phyloP scores from a whole-genome alignment of 1,140 invertebrate genomes.

The Reticulitermes speratus region DNA sequence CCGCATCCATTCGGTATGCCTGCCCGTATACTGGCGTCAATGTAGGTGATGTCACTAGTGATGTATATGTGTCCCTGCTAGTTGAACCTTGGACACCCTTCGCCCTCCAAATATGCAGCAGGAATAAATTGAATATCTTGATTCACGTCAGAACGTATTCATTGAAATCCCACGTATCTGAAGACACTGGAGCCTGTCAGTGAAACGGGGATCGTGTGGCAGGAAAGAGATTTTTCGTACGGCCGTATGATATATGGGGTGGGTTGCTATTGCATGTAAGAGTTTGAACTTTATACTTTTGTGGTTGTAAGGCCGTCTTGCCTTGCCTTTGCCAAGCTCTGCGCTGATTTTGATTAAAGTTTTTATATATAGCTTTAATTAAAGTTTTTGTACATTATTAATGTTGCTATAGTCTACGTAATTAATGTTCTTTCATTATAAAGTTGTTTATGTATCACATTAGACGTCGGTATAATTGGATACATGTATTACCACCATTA shows the following conservation, averaged over 20 bases:
- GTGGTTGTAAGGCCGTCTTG: background rate
- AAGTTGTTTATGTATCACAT: background rate
- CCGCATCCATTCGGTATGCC: too few relatives aligned
- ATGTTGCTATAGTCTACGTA: background rate
- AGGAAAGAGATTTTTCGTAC: background rate
- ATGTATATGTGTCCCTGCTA: too few relatives aligned
- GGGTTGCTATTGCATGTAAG: background rate
- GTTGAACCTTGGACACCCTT: too few relatives aligned
- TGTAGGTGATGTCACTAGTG: too few relatives aligned
- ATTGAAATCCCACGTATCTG: too few relatives aligned
- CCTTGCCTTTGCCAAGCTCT: background rate
- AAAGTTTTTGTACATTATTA: conserved; percentile 1
- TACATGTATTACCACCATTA: too few relatives aligned
- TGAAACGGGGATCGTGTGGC: too few relatives aligned
- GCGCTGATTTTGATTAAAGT: background rate
- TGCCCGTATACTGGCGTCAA: too few relatives aligned
- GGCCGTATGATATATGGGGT: background rate
- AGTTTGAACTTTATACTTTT: background rate
- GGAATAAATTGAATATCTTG: too few relatives aligned
- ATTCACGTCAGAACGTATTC: too few relatives aligned
- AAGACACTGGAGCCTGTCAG: too few relatives aligned
- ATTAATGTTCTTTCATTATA: conserved; percentile 4
- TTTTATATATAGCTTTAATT: conserved; percentile 1
- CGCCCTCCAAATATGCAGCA: too few relatives aligned
- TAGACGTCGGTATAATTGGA: background rate